phyloP scores from a whole-genome alignment of 1,140 invertebrate species.

The Eubasilissa regina region DNA sequence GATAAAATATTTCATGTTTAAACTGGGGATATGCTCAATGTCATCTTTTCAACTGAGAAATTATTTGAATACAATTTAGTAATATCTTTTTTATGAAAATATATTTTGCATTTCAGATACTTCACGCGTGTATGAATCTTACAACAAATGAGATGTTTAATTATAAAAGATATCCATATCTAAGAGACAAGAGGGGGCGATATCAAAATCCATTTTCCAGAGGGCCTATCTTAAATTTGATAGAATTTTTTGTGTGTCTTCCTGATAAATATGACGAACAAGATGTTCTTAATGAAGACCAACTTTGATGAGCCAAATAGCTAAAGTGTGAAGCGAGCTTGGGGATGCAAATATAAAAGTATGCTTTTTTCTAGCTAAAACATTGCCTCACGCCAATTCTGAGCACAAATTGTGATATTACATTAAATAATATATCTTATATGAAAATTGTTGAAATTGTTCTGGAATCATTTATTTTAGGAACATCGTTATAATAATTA shows the following conservation, averaged over 20 bases:
- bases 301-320: slow-evolving; percentile 70
- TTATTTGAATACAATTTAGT: too few species aligned
- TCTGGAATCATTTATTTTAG: background rate
- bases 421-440: background rate
- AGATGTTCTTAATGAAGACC: slow-evolving; percentile 81
- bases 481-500: background rate
- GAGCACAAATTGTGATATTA: slow-evolving; percentile 42
- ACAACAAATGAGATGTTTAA: slow-evolving; percentile 97
- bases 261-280: slow-evolving; percentile 82
- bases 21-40: background rate
- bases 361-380: slow-evolving; percentile 9
- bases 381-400: slow-evolving; percentile 37
- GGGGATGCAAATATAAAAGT: background rate
- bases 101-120: slow-evolving; percentile 74
- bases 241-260: slow-evolving; percentile 91
- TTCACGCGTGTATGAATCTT: slow-evolving; percentile 91
- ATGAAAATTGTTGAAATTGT: background rate
- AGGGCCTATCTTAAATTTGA: slow-evolving; percentile 87
- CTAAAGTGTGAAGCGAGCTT: background rate
- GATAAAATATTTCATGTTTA: background rate
- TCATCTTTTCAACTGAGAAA: too few species aligned
- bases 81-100: too few species aligned
- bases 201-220: slow-evolving; percentile 92
- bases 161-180: slow-evolving; percentile 90
- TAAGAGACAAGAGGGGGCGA: slow-evolving; percentile 88